phyloP scores from a whole-genome alignment of 1,140 invertebrate genomes.

The Drosophila sproati region DNA sequence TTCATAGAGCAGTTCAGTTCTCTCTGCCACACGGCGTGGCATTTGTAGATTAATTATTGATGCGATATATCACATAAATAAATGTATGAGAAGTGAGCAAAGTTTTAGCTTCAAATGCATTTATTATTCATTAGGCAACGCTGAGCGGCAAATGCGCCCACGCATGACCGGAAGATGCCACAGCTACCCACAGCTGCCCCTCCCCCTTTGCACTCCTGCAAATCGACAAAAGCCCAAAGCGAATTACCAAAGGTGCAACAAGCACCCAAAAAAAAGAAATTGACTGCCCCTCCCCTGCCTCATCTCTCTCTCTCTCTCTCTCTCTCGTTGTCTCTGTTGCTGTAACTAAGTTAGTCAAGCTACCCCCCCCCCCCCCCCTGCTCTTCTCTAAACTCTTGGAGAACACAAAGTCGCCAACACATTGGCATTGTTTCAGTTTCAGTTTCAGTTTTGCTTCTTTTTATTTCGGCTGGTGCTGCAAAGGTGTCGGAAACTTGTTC shows the following conservation, averaged over 20 bases:
- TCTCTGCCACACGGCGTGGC: slow-evolving; percentile 10
- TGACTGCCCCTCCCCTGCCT: slow-evolving; percentile 1
- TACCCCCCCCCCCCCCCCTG: background rate
- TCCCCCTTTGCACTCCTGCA: background rate
- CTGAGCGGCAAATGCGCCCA: slow-evolving; percentile 37
- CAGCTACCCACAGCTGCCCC: background rate
- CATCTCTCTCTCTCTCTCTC: slow-evolving; percentile 4
- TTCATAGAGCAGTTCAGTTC: no score
- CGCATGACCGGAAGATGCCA: slow-evolving; percentile 54
- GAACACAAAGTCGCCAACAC: slow-evolving; percentile 42
- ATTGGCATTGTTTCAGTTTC: slow-evolving; percentile 61
- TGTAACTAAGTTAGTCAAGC: slow-evolving; percentile 64
- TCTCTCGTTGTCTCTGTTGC: slow-evolving; percentile 10
- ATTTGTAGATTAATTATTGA: slow-evolving; percentile 43
- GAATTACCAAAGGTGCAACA: slow-evolving; percentile 43
- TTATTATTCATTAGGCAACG: slow-evolving; percentile 73
- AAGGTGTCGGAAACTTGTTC: slow-evolving; percentile 82
- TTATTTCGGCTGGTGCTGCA: slow-evolving; percentile 50
- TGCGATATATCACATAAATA: background rate
- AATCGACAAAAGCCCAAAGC: slow-evolving; percentile 53
- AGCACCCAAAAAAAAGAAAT: background rate
- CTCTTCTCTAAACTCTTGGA: slow-evolving; percentile 7
- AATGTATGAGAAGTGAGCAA: slow-evolving; percentile 10
- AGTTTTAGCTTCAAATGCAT: slow-evolving; percentile 73
- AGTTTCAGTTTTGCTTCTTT: slow-evolving; percentile 1